Evolutionary conservation across 2,888 invertebrate species (phyloP).

Genomic region (Dione vanillae): DNA sequence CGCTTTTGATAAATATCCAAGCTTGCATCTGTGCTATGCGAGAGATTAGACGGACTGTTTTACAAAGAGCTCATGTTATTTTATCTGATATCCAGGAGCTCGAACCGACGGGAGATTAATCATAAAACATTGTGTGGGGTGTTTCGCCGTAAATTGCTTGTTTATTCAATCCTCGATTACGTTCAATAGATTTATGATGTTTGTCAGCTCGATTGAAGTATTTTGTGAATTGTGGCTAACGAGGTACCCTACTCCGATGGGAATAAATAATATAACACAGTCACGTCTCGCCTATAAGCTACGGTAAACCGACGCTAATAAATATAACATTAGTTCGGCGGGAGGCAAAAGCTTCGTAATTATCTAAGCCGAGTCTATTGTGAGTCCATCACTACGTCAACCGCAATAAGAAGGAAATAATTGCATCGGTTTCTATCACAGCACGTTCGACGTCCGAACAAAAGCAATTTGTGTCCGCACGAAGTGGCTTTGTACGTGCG

Average conservation of each 20-base stretch:
- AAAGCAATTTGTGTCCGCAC: slow-evolving; percentile 82
- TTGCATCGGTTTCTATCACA: slow-evolving; percentile 65
- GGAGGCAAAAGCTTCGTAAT: slow-evolving; percentile 46
- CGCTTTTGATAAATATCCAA: slow-evolving; percentile 55
- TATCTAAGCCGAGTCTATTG: slow-evolving; percentile 57
- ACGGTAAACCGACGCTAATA: neutral
- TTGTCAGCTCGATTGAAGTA: slow-evolving; percentile 34
- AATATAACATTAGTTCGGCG: slow-evolving; percentile 25
- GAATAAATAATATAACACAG: slow-evolving; percentile 6
- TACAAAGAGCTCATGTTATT: slow-evolving; percentile 38
- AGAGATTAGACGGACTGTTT: slow-evolving; percentile 60
- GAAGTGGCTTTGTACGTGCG: slow-evolving; percentile 78
- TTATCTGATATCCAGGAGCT: slow-evolving; percentile 40
- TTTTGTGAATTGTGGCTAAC: slow-evolving; percentile 33
- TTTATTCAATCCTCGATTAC: slow-evolving; percentile 41
- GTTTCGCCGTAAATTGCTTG: slow-evolving; percentile 38
- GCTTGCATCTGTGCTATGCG: slow-evolving; percentile 60
- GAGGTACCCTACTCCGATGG: slow-evolving; percentile 3
- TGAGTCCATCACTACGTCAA: slow-evolving; percentile 69
- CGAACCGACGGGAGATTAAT: slow-evolving; percentile 36
- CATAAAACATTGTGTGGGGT: slow-evolving; percentile 39
- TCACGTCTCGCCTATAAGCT: slow-evolving; percentile 13
- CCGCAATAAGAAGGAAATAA: slow-evolving; percentile 60
- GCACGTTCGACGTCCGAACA: slow-evolving; percentile 74
- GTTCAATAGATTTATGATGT: slow-evolving; percentile 39